Percentiles rank a stretch among this genome's conserved stretches.
phyloP scores from a whole-genome alignment of 2,888 invertebrate species.

The Synergus japonicus region DNA sequence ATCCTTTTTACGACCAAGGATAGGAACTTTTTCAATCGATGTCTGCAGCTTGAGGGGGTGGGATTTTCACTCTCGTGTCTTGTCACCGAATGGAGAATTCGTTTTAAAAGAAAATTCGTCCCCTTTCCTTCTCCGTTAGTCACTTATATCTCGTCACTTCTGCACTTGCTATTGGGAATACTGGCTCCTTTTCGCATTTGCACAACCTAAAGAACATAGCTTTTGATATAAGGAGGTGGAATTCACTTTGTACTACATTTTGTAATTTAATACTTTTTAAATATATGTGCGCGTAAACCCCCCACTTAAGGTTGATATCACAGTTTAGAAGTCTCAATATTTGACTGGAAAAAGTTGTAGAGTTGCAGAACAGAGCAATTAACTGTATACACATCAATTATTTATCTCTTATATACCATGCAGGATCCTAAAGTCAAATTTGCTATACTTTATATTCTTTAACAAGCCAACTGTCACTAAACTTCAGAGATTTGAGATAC shows the following conservation, averaged over 20 bases:
- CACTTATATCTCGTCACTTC: background rate
- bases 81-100: conserved; percentile 52
- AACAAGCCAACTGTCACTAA: conserved; percentile 46
- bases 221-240: no score
- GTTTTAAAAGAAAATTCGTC: conserved; percentile 48
- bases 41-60: conserved; percentile 31
- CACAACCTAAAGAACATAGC: background rate
- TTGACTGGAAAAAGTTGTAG: no score
- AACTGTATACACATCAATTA: no score
- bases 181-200: background rate
- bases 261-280: no score
- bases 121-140: background rate
- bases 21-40: conserved; percentile 47
- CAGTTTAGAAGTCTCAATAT: background rate
- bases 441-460: conserved; percentile 49
- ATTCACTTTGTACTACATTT: no score
- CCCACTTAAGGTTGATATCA: background rate
- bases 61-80: conserved; percentile 42
- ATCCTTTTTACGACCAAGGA: conserved; percentile 59
- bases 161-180: background rate
- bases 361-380: no score
- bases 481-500: conserved; percentile 57
- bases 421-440: conserved; percentile 51
- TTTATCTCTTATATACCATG: no score
- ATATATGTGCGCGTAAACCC: no score